Evolutionary conservation across 2,113 vertebrate genomes (phyloP).

Genomic region (Crotalus viridis): DNA sequence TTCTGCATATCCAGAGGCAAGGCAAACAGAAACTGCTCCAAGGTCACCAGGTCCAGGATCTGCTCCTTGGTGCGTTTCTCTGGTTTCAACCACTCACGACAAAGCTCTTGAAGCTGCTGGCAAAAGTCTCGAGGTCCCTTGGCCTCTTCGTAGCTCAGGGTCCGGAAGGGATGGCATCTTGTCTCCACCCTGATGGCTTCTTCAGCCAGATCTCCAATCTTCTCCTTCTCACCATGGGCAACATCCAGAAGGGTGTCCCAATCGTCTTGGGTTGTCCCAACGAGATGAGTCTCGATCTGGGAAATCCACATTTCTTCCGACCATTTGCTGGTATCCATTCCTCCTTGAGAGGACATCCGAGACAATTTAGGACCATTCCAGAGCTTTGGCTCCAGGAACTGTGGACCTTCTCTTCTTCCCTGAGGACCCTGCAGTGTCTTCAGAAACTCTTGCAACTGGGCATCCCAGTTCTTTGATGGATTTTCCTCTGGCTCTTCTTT

Average conservation of each 20-base stretch:
- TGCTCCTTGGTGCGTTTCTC: constrained; percentile 2
- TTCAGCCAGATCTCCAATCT: background rate
- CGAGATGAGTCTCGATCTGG: background rate
- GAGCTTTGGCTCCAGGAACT: background rate
- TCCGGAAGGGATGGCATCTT: background rate
- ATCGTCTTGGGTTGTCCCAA: background rate
- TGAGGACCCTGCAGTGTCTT: background rate
- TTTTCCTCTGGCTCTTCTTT: background rate
- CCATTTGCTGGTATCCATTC: background rate
- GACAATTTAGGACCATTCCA: too few species aligned
- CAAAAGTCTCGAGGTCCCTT: background rate
- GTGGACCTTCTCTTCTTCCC: background rate
- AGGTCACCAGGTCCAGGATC: background rate
- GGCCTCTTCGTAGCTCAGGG: background rate
- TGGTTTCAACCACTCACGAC: constrained; percentile 2
- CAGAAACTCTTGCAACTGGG: constrained; percentile 15
- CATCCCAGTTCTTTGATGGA: constrained; percentile 13
- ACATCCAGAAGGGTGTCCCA: background rate
- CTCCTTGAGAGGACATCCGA: background rate
- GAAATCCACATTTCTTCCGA: background rate
- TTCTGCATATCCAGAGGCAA: background rate
- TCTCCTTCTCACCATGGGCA: background rate
- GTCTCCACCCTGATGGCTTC: background rate
- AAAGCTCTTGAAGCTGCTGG: background rate
- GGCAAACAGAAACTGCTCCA: constrained; percentile 2